Percentiles rank a stretch among this genome's conserved stretches.
These are phyloP conservation scores for Drosophila teissieri DNA, from an alignment of 1,140 invertebrate species.

Conservation along the genomic window DNA sequence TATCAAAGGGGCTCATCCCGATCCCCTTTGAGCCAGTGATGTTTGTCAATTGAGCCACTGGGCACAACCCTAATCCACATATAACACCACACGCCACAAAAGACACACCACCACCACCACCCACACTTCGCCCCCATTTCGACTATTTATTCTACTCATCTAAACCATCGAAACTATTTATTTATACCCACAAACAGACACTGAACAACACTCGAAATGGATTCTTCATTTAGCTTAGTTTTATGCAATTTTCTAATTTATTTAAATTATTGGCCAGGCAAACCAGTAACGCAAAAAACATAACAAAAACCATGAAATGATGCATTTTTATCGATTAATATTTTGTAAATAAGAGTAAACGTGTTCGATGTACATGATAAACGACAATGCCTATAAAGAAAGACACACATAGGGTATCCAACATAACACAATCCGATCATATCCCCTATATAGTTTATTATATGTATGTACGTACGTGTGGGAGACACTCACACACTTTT, in stretches of 20 bases:
- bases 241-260: constrained; percentile 81
- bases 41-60: constrained; percentile 70
- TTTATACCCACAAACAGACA: constrained; percentile 31
- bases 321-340: constrained; percentile 78
- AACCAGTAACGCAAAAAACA: constrained; percentile 13
- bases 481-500: constrained; percentile 43
- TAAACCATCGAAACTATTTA: constrained; percentile 49
- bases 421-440: constrained; percentile 32
- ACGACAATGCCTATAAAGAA: constrained; percentile 57
- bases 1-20: constrained; percentile 69
- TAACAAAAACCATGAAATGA: constrained; percentile 40
- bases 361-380: constrained; percentile 67
- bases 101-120: constrained; percentile 10
- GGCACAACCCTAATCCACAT: constrained; percentile 33
- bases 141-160: constrained; percentile 73
- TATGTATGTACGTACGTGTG: constrained; percentile 40
- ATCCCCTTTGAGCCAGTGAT: constrained; percentile 78
- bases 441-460: constrained; percentile 46
- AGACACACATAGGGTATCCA: constrained; percentile 36
- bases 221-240: constrained; percentile 72
- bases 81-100: constrained; percentile 11
- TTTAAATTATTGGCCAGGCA: constrained; percentile 74
- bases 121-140: constrained; percentile 51
- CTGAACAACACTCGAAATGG: constrained; percentile 20
- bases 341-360: constrained; percentile 81